A percentile compares a stretch with the other conserved stretches of the same genome.
These are phyloP conservation scores for Drosophila parthenogenetica DNA, from an alignment of 2,888 invertebrate species.

Conservation along the genomic window DNA sequence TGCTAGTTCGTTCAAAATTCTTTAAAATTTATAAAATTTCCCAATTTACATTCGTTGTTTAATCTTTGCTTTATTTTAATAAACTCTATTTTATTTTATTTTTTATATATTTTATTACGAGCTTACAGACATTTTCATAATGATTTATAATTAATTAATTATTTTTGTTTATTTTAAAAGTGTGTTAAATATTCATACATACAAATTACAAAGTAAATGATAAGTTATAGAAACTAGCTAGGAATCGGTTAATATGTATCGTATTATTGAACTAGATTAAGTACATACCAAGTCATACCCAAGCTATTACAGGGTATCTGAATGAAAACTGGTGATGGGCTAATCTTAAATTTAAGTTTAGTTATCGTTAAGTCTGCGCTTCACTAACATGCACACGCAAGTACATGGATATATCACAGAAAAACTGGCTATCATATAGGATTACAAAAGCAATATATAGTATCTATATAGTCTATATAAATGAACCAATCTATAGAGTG, in stretches of 20 bases:
- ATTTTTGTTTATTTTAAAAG: slow-evolving; percentile 13
- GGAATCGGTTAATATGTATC: slow-evolving; percentile 17
- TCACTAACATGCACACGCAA: slow-evolving; percentile 25
- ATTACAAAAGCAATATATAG: slow-evolving; percentile 17
- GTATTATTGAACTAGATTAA: slow-evolving; percentile 14
- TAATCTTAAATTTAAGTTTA: slow-evolving; percentile 14
- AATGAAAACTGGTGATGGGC: slow-evolving; percentile 4
- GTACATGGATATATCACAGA: slow-evolving; percentile 31
- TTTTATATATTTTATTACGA: slow-evolving; percentile 8
- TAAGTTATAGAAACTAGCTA: slow-evolving; percentile 20
- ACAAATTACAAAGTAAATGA: slow-evolving; percentile 8
- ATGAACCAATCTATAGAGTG: background rate
- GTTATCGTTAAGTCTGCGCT: slow-evolving; percentile 26
- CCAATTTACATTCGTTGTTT: slow-evolving; percentile 1
- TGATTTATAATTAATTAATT: slow-evolving; percentile 13
- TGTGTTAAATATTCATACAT: slow-evolving; percentile 16
- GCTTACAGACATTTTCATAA: slow-evolving; percentile 14
- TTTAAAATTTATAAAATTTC: too few species aligned
- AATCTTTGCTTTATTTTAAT: slow-evolving; percentile 15
- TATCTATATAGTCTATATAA: slow-evolving; percentile 1
- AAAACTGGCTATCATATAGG: slow-evolving; percentile 30
- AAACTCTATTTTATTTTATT: background rate
- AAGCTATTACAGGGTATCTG: slow-evolving; percentile 3
- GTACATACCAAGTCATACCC: slow-evolving; percentile 10
- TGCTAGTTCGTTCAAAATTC: too few species aligned